phyloP scores from a whole-genome alignment of 2,888 invertebrate species.

The Helleia helle region DNA sequence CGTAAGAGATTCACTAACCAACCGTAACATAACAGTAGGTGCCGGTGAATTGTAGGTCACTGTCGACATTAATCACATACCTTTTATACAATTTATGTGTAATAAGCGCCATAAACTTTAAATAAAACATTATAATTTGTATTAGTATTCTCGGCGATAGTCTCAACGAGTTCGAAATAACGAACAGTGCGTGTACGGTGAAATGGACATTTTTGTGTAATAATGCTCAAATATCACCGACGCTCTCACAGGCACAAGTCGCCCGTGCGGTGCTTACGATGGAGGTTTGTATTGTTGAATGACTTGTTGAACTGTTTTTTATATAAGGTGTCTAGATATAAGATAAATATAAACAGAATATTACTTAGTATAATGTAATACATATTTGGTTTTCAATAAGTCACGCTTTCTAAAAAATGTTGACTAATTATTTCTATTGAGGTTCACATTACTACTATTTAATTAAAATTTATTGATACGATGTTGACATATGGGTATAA shows the following conservation, averaged over 20 bases:
- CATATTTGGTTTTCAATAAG: too few relatives aligned
- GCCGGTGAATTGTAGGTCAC: slow-evolving; percentile 31
- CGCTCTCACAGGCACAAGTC: slow-evolving; percentile 68
- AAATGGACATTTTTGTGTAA: slow-evolving; percentile 68
- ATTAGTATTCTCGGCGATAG: slow-evolving; percentile 28
- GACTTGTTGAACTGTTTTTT: background rate
- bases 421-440: too few relatives aligned
- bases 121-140: slow-evolving; percentile 30
- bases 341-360: too few relatives aligned
- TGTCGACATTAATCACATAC: slow-evolving; percentile 25
- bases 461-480: too few relatives aligned
- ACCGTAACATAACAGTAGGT: slow-evolving; percentile 45
- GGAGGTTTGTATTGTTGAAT: slow-evolving; percentile 50
- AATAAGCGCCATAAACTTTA: slow-evolving; percentile 25
- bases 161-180: slow-evolving; percentile 30
- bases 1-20: slow-evolving; percentile 34
- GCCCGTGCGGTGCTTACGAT: slow-evolving; percentile 65
- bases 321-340: too few relatives aligned
- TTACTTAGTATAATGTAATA: too few relatives aligned
- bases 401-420: too few relatives aligned
- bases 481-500: too few relatives aligned
- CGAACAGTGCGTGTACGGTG: slow-evolving; percentile 35
- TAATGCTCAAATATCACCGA: slow-evolving; percentile 72
- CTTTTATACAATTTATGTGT: slow-evolving; percentile 14
- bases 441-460: too few relatives aligned